These are phyloP conservation scores for Raja brachyura DNA, from an alignment of 2,113 vertebrate genomes.

Conservation along the genomic window DNA sequence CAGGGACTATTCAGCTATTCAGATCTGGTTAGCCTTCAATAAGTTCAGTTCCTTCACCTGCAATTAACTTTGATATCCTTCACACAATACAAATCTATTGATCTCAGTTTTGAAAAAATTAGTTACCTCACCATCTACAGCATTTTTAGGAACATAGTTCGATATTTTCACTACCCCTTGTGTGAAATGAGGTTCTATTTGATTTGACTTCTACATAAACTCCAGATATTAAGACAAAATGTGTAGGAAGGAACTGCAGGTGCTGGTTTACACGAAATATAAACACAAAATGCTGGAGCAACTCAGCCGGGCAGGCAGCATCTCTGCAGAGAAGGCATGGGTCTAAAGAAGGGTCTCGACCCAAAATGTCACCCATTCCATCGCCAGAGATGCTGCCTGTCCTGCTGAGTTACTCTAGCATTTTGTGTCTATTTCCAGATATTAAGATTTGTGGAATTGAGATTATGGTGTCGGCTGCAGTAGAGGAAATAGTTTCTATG, in stretches of 20 bases:
- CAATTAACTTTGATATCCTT: background rate
- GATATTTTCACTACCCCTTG: background rate
- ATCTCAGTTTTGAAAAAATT: background rate
- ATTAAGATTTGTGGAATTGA: background rate
- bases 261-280: too few species aligned
- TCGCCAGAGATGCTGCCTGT: too few species aligned
- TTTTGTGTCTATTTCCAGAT: background rate
- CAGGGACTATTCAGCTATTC: background rate
- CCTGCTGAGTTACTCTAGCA: too few species aligned
- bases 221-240: background rate
- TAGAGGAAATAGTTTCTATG: background rate
- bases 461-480: background rate
- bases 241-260: too few species aligned
- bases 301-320: too few species aligned
- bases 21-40: background rate
- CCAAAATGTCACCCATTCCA: too few species aligned
- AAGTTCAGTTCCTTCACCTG: background rate
- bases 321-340: too few species aligned
- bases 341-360: too few species aligned
- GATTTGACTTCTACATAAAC: background rate
- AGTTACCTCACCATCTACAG: background rate
- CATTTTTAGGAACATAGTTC: background rate
- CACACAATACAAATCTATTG: background rate
- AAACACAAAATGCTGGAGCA: too few species aligned
- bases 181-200: background rate